Conservation (phyloP, 2,797 vertebrate genomes). For the Poeciliopsis presidionis region DNA sequence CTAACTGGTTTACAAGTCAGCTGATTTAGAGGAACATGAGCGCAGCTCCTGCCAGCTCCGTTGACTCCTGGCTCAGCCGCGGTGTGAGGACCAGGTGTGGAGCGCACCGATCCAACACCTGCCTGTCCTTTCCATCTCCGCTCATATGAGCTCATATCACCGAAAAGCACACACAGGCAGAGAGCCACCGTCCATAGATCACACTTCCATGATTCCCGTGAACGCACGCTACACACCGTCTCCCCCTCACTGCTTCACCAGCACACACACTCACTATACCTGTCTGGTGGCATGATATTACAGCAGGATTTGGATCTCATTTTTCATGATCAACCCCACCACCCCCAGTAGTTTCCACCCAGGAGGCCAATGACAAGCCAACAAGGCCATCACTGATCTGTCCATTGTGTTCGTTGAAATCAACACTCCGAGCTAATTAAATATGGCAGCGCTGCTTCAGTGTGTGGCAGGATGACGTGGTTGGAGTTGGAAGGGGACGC, state of each 20-base stretch:
- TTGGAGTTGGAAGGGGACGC: neutral
- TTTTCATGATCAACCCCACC: neutral
- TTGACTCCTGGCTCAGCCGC: neutral
- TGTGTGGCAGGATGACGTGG: neutral
- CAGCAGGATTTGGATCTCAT: slow-evolving; percentile 15
- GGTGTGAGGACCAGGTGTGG: slow-evolving; percentile 48
- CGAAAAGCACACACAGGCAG: slow-evolving; percentile 1
- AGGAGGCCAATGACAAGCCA: slow-evolving; percentile 1
- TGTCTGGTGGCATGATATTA: slow-evolving; percentile 38
- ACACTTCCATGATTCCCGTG: neutral
- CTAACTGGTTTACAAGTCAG: neutral
- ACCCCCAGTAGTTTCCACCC: neutral
- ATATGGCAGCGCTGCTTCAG: slow-evolving; percentile 37
- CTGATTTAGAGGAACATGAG: neutral
- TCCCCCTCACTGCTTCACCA: slow-evolving; percentile 12
- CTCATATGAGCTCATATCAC: slow-evolving; percentile 1
- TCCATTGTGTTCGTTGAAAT: slow-evolving; percentile 66
- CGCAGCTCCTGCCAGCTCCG: neutral
- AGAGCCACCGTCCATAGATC: neutral
- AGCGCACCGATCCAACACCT: neutral
- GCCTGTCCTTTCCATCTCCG: slow-evolving; percentile 26
- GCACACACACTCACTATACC: slow-evolving; percentile 26
- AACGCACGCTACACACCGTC: neutral
- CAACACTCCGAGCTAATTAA: slow-evolving; percentile 55
- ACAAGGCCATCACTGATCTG: slow-evolving; percentile 44